These are phyloP conservation scores for Neuroscelio doddi DNA, from an alignment of 2,888 invertebrate genomes.

Conservation along the genomic window DNA sequence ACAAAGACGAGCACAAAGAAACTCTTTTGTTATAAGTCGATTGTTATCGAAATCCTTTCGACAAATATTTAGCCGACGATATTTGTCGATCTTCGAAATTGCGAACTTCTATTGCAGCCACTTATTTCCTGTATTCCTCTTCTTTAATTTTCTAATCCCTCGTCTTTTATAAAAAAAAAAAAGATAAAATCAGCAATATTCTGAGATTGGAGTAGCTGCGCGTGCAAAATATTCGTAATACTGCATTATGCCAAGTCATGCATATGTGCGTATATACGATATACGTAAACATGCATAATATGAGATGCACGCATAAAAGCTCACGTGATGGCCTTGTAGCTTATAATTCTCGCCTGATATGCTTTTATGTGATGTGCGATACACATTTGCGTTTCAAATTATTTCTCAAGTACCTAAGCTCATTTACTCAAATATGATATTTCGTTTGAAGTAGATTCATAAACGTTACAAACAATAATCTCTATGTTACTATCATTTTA, in stretches of 20 bases:
- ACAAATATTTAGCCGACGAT: conserved; percentile 33
- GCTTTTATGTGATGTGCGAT: conserved; percentile 47
- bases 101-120: background rate
- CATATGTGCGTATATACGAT: no score
- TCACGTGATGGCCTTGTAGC: background rate
- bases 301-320: background rate
- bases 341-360: conserved; percentile 5
- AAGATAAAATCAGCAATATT: background rate
- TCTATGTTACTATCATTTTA: no score
- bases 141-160: no score
- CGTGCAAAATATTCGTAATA: background rate
- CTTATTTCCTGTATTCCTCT: no score
- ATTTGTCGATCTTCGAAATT: conserved; percentile 40
- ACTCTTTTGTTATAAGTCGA: conserved; percentile 32
- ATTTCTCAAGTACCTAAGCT: conserved; percentile 10
- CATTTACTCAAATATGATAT: background rate
- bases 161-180: background rate
- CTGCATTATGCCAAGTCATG: no score
- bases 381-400: conserved; percentile 65
- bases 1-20: conserved; percentile 4
- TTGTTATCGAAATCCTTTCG: conserved; percentile 29
- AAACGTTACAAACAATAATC: no score
- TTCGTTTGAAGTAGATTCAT: no score
- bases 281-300: no score
- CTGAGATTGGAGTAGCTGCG: background rate